Percentiles rank a stretch among this genome's conserved stretches.
These are phyloP conservation scores for Drosophila nr. perissopoda DNA, from an alignment of 2,888 invertebrate genomes.

Conservation along the genomic window DNA sequence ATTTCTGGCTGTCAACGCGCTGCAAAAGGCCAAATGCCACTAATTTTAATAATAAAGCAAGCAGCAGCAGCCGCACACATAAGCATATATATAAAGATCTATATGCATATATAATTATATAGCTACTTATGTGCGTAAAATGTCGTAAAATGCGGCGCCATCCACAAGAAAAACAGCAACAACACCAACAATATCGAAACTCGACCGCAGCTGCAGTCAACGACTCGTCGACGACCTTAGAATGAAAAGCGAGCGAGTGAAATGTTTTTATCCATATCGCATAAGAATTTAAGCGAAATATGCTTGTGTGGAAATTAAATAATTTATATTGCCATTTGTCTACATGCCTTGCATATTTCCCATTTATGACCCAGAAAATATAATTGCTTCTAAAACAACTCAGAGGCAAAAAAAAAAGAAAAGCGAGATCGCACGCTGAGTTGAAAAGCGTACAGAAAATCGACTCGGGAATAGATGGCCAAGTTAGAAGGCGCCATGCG, in stretches of 20 bases:
- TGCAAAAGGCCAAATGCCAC: slow-evolving; percentile 73
- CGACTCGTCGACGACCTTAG: slow-evolving; percentile 60
- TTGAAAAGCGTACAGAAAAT: slow-evolving; percentile 61
- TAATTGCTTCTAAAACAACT: slow-evolving; percentile 44
- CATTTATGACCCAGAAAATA: slow-evolving; percentile 73
- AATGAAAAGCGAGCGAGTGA: slow-evolving; percentile 27
- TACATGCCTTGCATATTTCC: slow-evolving; percentile 68
- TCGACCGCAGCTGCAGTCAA: slow-evolving; percentile 62
- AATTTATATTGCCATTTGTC: slow-evolving; percentile 75
- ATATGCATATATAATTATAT: slow-evolving; percentile 28
- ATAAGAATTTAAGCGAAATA: slow-evolving; percentile 56
- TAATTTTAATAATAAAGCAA: slow-evolving; percentile 60
- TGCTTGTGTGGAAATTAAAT: slow-evolving; percentile 66
- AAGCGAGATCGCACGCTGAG: slow-evolving; percentile 38
- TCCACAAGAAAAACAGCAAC: slow-evolving; percentile 37
- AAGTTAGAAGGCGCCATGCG: slow-evolving; percentile 46
- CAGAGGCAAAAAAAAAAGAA: not conserved
- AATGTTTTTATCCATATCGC: slow-evolving; percentile 51
- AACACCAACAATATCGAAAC: slow-evolving; percentile 16
- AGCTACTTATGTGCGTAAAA: slow-evolving; percentile 37
- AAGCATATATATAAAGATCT: slow-evolving; percentile 13
- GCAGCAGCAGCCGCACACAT: slow-evolving; percentile 10
- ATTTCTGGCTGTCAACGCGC: slow-evolving; percentile 75
- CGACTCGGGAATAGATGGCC: slow-evolving; percentile 58
- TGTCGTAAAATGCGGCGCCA: slow-evolving; percentile 73